Base-by-base conservation (phyloP, 2,888 invertebrate genomes). In the Mythimna loreyi region DNA sequence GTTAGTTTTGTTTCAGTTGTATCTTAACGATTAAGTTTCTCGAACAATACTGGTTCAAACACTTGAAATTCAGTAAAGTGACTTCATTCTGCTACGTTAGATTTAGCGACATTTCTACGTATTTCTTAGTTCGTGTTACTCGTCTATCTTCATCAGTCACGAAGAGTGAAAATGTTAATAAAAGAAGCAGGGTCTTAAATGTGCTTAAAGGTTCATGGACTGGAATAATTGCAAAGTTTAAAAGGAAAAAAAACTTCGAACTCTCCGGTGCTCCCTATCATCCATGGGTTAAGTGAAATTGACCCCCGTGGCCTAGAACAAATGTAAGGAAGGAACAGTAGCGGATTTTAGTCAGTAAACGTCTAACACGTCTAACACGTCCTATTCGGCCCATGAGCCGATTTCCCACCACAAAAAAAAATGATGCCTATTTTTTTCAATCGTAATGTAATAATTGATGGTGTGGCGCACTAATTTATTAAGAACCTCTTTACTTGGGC, bases 1-100 rank as follows among this genome's bases (percentile, higher is more conserved):
- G 25, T 66, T 28, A 49, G 66, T 56, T 73, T 55, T 30, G 45
- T n/a, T 30, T 25, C n/a, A 28, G n/a, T 72, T 53, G 23, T 40
- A 19, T 30, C 13, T 40, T 19, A 9, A 40, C 3, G 49, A 7
- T 40, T 43, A 25, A 50, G 28, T 30, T 66, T 21, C 19, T 28
- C 0, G 25, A 50, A 76, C 25, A 1, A 47, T 56, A 56, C 23
- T 50, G 8, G 33, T 71, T 63, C 28, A 45, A 28, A 19, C 30
- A n/a, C 43, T 72, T 45, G 13, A 53, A 36, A 36, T n/a, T n/a
- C 19, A 13, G n/a, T n/a, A 33, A 16, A 36, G 16, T 16, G 33
- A 36, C 23, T 53, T 9, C 16, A 23, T 8, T 36, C 16, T 36
- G 16, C 13, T 4, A 23, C 25, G 33, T 69, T 21, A 4, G 9